Evolutionary conservation across 2,797 vertebrate genomes (phyloP).

Genomic region (Anguilla megastoma): DNA sequence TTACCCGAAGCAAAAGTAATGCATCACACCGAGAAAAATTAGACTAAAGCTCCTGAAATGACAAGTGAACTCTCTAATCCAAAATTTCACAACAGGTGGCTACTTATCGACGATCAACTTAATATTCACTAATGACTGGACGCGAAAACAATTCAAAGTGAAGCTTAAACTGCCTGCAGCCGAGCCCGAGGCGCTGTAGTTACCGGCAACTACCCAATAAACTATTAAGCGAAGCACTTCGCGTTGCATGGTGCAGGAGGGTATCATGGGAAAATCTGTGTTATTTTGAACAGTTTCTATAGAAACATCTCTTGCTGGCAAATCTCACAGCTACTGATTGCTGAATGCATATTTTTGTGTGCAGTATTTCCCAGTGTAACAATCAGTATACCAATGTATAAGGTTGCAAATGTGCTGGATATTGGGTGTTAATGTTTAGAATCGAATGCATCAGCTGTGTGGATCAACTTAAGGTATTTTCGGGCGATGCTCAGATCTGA

Average conservation of each 20-base stretch:
- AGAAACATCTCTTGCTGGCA: conserved; percentile 56
- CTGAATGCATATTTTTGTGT: not conserved
- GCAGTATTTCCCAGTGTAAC: not conserved
- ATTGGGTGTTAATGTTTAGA: not conserved
- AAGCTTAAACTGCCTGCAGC: not conserved
- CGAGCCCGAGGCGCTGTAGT: not conserved
- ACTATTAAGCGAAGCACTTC: not conserved
- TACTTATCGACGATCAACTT: not conserved
- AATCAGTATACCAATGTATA: not conserved
- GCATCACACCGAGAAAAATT: not conserved
- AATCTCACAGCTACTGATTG: not conserved
- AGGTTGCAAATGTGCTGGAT: not conserved
- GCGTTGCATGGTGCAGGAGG: conserved; percentile 30
- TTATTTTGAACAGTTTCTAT: conserved; percentile 65
- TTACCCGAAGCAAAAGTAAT: not conserved
- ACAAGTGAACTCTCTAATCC: not conserved
- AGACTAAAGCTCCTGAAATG: not conserved
- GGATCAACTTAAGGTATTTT: conserved; percentile 26
- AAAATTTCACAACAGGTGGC: not conserved
- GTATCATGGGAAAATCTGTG: conserved; percentile 62
- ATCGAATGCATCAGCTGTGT: not conserved
- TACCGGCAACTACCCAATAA: not conserved
- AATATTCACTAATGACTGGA: not conserved
- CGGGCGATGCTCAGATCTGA: not conserved
- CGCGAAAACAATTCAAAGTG: not conserved